phyloP scores from a whole-genome alignment of 2,113 vertebrate species.

The Proteles cristata region DNA sequence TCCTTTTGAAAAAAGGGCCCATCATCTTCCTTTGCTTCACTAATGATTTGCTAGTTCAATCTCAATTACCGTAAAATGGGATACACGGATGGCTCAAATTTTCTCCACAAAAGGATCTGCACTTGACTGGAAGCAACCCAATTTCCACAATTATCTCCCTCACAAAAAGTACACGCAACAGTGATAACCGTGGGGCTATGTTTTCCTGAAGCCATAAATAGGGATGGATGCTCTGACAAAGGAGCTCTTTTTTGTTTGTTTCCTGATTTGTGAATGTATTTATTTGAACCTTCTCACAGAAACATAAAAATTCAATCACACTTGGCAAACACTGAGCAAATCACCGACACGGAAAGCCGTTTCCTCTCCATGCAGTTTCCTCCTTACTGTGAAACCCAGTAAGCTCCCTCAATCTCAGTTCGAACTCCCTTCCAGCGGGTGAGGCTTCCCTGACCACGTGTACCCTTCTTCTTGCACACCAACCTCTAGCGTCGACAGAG shows the following conservation, averaged over 20 bases:
- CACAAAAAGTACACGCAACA: slow-evolving; percentile 51
- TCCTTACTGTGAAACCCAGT: neutral
- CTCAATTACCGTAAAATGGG: slow-evolving; percentile 68
- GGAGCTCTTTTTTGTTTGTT: neutral
- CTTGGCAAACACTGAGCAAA: slow-evolving; percentile 37
- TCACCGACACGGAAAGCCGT: neutral
- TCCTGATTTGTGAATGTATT: slow-evolving; percentile 54
- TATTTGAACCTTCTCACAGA: slow-evolving; percentile 55
- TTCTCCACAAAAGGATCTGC: slow-evolving; percentile 72
- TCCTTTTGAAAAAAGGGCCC: neutral
- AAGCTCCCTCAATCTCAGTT: neutral
- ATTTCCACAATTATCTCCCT: slow-evolving; percentile 68
- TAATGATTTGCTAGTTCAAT: slow-evolving; percentile 48
- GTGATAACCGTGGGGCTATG: neutral
- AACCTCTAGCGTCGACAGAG: no score
- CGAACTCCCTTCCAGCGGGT: fast-evolving
- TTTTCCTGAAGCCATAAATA: slow-evolving; percentile 56
- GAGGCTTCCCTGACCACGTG: fast-evolving
- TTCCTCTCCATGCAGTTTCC: neutral
- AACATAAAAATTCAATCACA: slow-evolving; percentile 34
- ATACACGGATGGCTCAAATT: slow-evolving; percentile 74
- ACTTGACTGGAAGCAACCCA: slow-evolving; percentile 54
- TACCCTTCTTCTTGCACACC: neutral
- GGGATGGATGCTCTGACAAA: slow-evolving; percentile 36
- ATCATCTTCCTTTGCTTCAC: neutral